Evolutionary conservation across 2,888 invertebrate species (phyloP).

Genomic region (Xylota sylvarum): DNA sequence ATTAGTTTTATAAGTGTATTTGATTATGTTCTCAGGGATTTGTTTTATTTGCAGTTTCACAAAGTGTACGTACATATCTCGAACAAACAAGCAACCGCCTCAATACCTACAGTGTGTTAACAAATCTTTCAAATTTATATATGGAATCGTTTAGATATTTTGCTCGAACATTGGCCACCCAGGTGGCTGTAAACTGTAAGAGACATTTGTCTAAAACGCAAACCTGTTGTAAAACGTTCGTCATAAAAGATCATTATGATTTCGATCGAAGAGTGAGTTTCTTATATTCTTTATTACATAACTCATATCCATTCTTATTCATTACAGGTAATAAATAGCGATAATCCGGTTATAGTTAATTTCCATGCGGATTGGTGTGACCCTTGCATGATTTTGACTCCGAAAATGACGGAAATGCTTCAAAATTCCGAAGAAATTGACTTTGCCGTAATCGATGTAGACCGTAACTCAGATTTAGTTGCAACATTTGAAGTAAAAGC

Average conservation of each 20-base stretch:
- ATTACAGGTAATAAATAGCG: conserved; percentile 91
- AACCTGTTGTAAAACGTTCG: conserved; percentile 81
- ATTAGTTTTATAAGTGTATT: neutral
- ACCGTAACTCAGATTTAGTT: conserved; percentile 92
- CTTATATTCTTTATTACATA: neutral
- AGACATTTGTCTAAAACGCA: conserved; percentile 82
- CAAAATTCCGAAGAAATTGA: conserved; percentile 90
- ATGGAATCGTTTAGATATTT: conserved; percentile 22
- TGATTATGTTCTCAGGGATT: neutral
- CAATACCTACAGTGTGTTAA: neutral
- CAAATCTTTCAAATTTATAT: neutral
- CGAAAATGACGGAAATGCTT: conserved; percentile 91
- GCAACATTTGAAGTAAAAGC: conserved; percentile 93
- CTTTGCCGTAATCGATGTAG: conserved; percentile 93
- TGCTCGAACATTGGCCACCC: conserved; percentile 16
- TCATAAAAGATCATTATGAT: conserved; percentile 91
- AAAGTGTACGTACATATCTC: neutral
- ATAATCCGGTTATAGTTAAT: conserved; percentile 94
- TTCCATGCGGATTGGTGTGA: conserved; percentile 97
- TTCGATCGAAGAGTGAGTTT: conserved; percentile 89
- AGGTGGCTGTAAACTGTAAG: conserved; percentile 79
- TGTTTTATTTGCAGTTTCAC: neutral
- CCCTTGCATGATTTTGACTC: conserved; percentile 94
- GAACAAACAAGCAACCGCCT: neutral
- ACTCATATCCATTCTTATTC: neutral